Evolutionary conservation across 2,888 invertebrate species (phyloP), one percentile per base, ranked within the genome.

Genomic region (Caenorhabditis macrosperma): DNA sequence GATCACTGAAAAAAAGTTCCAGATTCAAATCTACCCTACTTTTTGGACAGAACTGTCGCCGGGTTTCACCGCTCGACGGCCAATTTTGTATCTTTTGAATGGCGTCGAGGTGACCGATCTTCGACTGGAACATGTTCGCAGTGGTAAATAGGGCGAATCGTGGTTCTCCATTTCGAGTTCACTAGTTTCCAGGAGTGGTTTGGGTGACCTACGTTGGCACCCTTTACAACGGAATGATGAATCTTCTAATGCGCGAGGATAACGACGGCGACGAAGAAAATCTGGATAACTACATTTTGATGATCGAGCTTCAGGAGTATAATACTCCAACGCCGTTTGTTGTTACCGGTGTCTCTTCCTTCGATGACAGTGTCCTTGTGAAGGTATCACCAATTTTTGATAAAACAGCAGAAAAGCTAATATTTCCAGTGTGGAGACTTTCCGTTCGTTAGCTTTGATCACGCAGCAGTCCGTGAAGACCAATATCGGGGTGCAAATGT

Each of bases 371-470:
- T 22, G 33, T 54, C 1, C 1, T 50, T 5, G 17, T 68, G 17
- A 68, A 59, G 38, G 48, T 59, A 22, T 12, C n/a, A n/a, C n/a
- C n/a, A n/a, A n/a, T n/a, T n/a, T n/a, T n/a, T n/a, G n/a, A n/a
- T n/a, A n/a, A n/a, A n/a, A n/a, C n/a, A n/a, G 48, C 5, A 26
- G 2, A n/a, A 41, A 7, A 41, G n/a, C 26, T 26, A 35, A 2
- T 9, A 20, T 63, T 48, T 61, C 20, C 54, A 69, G 69, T 61
- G 52, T n/a, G 69, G 69, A 17, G 61, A 69, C 52, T 61, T 17
- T 30, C 69, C 69, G 9, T 41, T 22, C 17, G 4, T 24, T 1
- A 10, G 35, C 22, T 46, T 44, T 17, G 71, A 71, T 15, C 30
- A 55, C 17, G 1, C 63, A 9, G 33, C 52, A n/a, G 5, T 54